Evolutionary conservation across 2,113 vertebrate species (phyloP).

Genomic region (Casuarius casuarius): DNA sequence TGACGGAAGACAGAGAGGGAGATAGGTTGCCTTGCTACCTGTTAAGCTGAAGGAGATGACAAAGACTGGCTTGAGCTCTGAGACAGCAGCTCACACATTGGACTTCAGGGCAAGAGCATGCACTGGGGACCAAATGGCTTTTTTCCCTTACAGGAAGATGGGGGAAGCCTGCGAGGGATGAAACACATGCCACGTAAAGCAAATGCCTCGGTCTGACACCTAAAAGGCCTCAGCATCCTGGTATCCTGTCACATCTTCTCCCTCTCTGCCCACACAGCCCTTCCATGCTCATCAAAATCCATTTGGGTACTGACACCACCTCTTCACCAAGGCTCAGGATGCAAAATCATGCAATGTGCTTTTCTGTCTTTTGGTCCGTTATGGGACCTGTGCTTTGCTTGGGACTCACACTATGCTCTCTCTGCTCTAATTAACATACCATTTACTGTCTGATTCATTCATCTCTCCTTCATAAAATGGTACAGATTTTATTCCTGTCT

Average conservation of each 20-base stretch:
- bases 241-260: neutral
- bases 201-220: neutral
- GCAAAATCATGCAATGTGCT: neutral
- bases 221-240: fast-evolving
- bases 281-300: neutral
- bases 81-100: neutral
- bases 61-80: neutral
- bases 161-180: neutral
- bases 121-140: neutral
- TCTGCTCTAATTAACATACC: neutral
- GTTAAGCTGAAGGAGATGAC: neutral
- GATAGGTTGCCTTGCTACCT: neutral
- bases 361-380: neutral
- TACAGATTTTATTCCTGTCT: neutral
- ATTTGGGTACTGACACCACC: neutral
- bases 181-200: neutral
- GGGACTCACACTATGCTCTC: neutral
- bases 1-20: neutral
- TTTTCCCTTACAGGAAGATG: neutral
- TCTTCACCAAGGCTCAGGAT: neutral
- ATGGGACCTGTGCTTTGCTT: neutral
- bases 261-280: neutral
- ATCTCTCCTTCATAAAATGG: neutral
- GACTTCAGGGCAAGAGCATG: neutral
- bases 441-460: neutral